phyloP scores from a whole-genome alignment of 2,113 vertebrate genomes.

The Pampusana beccarii region DNA sequence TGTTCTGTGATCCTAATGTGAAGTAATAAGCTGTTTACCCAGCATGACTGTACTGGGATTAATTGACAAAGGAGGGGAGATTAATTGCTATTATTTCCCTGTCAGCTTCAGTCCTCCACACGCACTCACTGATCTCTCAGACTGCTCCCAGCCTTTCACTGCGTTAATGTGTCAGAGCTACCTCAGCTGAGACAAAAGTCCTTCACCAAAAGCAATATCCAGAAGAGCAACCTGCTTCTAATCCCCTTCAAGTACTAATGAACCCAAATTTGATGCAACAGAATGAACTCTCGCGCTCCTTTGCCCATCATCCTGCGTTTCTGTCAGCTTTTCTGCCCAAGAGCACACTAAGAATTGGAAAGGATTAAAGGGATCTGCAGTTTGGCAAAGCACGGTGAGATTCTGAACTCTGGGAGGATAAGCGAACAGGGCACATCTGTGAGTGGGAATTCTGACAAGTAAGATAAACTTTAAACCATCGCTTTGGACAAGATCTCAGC shows the following conservation, averaged over 20 bases:
- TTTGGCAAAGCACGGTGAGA: background rate
- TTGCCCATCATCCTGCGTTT: slow-evolving; percentile 1
- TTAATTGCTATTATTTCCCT: slow-evolving; percentile 73
- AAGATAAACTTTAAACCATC: background rate
- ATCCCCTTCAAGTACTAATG: slow-evolving; percentile 45
- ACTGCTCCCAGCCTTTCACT: slow-evolving; percentile 21
- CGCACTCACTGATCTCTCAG: slow-evolving; percentile 44
- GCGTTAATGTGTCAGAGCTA: background rate
- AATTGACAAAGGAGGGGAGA: slow-evolving; percentile 73
- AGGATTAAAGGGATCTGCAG: slow-evolving; percentile 48
- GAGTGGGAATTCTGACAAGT: slow-evolving; percentile 16
- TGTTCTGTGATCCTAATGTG: slow-evolving; percentile 75
- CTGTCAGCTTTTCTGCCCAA: slow-evolving; percentile 47
- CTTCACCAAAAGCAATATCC: slow-evolving; percentile 26
- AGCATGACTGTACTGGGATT: slow-evolving; percentile 67
- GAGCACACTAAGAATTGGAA: background rate
- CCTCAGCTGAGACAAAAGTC: slow-evolving; percentile 40
- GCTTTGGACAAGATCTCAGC: background rate
- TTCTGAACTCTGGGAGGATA: slow-evolving; percentile 6
- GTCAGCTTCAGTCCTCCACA: slow-evolving; percentile 68
- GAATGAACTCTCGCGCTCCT: slow-evolving; percentile 40
- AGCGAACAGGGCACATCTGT: background rate
- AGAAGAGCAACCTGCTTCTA: slow-evolving; percentile 56
- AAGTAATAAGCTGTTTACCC: slow-evolving; percentile 77
- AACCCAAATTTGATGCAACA: slow-evolving; percentile 43